These are phyloP conservation scores for Nineta flava DNA, from an alignment of 2,888 invertebrate genomes.

Conservation along the genomic window DNA sequence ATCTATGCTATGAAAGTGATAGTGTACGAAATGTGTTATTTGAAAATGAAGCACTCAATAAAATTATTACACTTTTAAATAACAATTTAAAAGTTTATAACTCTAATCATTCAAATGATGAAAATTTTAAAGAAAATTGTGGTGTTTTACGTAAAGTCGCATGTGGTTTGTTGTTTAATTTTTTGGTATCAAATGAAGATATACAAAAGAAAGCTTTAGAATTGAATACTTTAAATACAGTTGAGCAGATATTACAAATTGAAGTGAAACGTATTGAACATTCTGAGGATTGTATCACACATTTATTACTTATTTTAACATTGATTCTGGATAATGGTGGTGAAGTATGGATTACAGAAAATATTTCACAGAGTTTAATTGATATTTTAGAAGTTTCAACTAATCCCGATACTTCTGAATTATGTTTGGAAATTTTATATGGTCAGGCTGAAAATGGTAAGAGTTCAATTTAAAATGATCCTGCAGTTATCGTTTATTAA, in stretches of 20 bases:
- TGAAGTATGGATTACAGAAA: conserved; percentile 18
- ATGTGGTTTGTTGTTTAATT: conserved; percentile 65
- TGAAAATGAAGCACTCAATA: conserved; percentile 20
- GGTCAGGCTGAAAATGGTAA: conserved; percentile 62
- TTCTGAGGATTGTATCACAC: conserved; percentile 38
- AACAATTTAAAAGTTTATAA: conserved; percentile 10
- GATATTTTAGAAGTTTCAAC: conserved; percentile 45
- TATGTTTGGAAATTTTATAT: conserved; percentile 61
- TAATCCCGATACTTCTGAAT: conserved; percentile 55
- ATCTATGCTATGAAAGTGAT: conserved; percentile 80
- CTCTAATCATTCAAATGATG: not conserved
- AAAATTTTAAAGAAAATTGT: conserved; percentile 1
- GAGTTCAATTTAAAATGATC: conserved; percentile 8
- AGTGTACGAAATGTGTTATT: conserved; percentile 38
- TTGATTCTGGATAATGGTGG: conserved; percentile 38
- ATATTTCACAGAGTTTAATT: conserved; percentile 30
- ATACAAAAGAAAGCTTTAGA: conserved; percentile 43
- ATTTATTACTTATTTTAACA: conserved; percentile 39
- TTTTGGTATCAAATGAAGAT: conserved; percentile 55
- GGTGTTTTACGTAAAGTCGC: conserved; percentile 43
- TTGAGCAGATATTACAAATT: conserved; percentile 33
- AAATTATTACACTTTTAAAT: conserved; percentile 19
- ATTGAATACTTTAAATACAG: conserved; percentile 33
- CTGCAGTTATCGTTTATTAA: no score
- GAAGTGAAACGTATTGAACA: conserved; percentile 33